Base-by-base conservation (phyloP, 2,797 vertebrate genomes). In the Hipposideros larvatus region DNA sequence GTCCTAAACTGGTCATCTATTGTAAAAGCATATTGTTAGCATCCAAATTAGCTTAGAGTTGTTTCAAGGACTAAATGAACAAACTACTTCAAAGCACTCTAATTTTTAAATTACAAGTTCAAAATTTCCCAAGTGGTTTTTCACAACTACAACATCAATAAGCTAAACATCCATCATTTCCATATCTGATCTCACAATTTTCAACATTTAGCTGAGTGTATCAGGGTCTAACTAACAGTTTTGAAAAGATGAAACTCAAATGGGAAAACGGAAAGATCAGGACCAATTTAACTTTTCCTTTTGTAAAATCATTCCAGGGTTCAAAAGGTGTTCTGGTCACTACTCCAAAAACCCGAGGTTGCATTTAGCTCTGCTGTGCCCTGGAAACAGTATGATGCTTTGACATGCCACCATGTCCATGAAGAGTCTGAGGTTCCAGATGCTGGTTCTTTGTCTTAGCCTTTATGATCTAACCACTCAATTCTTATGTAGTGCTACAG, bases 1-100 rank as follows among this genome's bases (percentile, higher is more conserved):
- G 99, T 99, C 97, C 99, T 99, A 86, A 99, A 99, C 87, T 99
- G 99, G 97, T 99, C 99, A 98, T 99, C 99, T 99, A 98, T 86
- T 82, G 68, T 4, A 88, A 83, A 95, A 97, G 79, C 80, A 83
- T 0, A 63, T n/a, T 37, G 74, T 97, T 46, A 97, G 70, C 11
- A 57, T 74, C 73, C 68, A 95, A 89, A 53, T 37, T 41, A 94
- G 87, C 5, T 7, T 79, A 28, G 37, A n/a, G 21, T 18, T 61
- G 19, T 59, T 46, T 15, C 61, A 66, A 83, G 51, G 22, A 86
- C 26, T 74, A 87, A 92, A 59, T 24, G n/a, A 88, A 79, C n/a
- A 86, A 87, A 24, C 80, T 66, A 26, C 61, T 10, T 15, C 8
- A 66, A 84, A 66, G 46, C 80, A 51, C 13, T 71, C 22, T 63